Base-by-base conservation (phyloP, 2,888 invertebrate species). In the Cosmopolites sordidus region DNA sequence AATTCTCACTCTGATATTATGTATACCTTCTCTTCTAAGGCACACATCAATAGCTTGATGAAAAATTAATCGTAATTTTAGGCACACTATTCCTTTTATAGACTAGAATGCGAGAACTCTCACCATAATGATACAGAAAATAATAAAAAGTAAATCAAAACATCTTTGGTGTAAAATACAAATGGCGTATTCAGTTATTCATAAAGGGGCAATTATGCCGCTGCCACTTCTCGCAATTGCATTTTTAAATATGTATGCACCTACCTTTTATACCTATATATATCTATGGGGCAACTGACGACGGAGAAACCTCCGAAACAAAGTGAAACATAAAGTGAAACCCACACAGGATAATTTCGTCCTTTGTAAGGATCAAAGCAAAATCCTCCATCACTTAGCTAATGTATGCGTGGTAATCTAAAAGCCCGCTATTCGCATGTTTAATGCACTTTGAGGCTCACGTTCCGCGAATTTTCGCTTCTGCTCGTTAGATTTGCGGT, bases 291-390 rank as follows among this genome's bases (percentile, higher is more conserved):
- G 48, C 48, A 16, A 45, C 22, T 4, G 16, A 49, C 45, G 50
- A 46, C 50, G 47, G 46, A 33, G 11, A 4, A 11, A 12, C 8
- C 33, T 5, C 33, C 33, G 33, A 33, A 33, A 33, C 33, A 33
- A 33, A 33, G 33, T 33, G 33, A n/a, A 33, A 45, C 51, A 40
- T 39, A 48, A 51, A 51, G 56, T 43, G 43, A 48, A 47, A 41
- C 48, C 41, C 42, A 42, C 38, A 16, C 48, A 44, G 51, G 45
- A 53, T 53, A 56, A 56, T 53, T 53, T 47, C 38, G 65, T 68
- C 68, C 68, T 69, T 69, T 68, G 66, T 65, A 58, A 61, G 69
- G 70, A 71, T 71, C 70, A 71, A 71, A 71, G 70, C 66, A 33
- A 51, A 55, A 55, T 54, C 55, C 55, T 55, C 56, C 61, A 59